These are phyloP conservation scores for Drepanosiphum platanoidis DNA, from an alignment of 2,888 invertebrate genomes.

Conservation along the genomic window DNA sequence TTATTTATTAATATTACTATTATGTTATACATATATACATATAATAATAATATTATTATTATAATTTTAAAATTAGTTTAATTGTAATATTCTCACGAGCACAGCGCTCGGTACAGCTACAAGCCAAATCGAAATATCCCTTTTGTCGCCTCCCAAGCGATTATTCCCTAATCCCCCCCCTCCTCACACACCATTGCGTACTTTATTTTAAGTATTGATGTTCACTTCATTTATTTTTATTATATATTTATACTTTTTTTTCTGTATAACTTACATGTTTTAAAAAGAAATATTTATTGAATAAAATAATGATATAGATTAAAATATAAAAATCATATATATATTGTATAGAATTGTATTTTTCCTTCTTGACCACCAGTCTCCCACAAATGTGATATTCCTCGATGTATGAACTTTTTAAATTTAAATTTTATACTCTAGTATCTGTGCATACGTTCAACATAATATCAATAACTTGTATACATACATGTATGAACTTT, in stretches of 20 bases:
- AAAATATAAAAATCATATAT: background rate
- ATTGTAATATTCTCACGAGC: constrained; percentile 46
- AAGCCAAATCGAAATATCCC: constrained; percentile 57
- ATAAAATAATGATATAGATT: constrained; percentile 42
- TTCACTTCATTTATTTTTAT: constrained; percentile 44
- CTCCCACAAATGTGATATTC: background rate
- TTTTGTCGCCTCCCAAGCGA: background rate
- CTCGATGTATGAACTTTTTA: background rate
- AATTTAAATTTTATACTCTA: background rate
- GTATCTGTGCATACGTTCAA: background rate
- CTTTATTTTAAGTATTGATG: constrained; percentile 41
- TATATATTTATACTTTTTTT: constrained; percentile 25
- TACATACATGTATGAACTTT: background rate
- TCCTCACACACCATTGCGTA: background rate
- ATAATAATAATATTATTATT: constrained; percentile 17
- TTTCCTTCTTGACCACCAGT: background rate
- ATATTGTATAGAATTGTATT: background rate
- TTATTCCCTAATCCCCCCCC: background rate
- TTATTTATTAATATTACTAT: constrained; percentile 17
- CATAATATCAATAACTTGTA: background rate
- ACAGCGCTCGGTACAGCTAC: constrained; percentile 52
- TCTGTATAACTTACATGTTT: constrained; percentile 13
- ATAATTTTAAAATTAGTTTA: constrained; percentile 41
- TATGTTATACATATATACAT: too few species aligned
- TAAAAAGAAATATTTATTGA: constrained; percentile 36